Conservation (phyloP, 2,113 vertebrate genomes). For the Semnopithecus entellus region DNA sequence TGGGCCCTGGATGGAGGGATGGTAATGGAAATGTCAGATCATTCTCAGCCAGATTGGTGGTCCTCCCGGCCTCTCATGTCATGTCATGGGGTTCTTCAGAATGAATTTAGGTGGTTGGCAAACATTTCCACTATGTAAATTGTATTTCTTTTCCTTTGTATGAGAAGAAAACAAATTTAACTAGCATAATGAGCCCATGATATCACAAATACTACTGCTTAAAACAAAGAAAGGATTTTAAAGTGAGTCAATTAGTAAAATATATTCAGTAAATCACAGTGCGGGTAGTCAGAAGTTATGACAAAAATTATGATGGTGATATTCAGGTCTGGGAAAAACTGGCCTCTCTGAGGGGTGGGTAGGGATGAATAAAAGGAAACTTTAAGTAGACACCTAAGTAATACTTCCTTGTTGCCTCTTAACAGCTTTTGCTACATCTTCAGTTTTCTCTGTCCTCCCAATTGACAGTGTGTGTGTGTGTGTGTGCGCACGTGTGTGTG, state of each 20-base stretch:
- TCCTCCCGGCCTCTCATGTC: neutral
- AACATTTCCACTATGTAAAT: slow-evolving; percentile 47
- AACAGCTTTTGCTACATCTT: neutral
- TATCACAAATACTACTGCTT: neutral
- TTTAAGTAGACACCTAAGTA: neutral
- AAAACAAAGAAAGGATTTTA: slow-evolving; percentile 43
- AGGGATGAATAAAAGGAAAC: neutral
- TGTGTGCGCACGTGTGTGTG: neutral
- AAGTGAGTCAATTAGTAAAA: slow-evolving; percentile 36
- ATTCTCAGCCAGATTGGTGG: neutral
- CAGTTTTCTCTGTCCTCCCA: neutral
- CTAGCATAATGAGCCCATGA: neutral
- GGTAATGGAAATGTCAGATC: neutral
- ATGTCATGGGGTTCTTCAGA: neutral
- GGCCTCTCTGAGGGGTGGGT: neutral
- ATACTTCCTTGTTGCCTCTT: slow-evolving; percentile 16
- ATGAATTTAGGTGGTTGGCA: neutral
- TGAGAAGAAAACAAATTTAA: slow-evolving; percentile 17
- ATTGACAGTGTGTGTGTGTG: neutral
- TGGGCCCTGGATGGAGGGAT: neutral
- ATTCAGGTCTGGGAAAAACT: neutral
- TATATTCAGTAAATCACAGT: neutral
- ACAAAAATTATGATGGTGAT: slow-evolving; percentile 10
- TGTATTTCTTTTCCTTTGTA: slow-evolving; percentile 16
- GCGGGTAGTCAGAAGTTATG: neutral